These are phyloP conservation scores for Podargus strigoides DNA, from an alignment of 2,797 vertebrate genomes.

Conservation along the genomic window DNA sequence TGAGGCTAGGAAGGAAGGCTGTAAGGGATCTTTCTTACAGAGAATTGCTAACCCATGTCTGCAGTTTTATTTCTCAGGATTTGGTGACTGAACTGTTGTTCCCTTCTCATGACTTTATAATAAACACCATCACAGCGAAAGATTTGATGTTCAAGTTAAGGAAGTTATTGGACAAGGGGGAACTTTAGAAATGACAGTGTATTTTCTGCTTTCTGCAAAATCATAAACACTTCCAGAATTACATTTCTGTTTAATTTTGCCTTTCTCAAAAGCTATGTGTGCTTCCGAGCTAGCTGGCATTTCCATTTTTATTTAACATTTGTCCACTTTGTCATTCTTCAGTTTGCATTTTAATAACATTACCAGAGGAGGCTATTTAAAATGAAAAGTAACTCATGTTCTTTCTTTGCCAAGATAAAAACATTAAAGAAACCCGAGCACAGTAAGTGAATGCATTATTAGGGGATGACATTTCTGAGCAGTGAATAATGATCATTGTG, in stretches of 20 bases:
- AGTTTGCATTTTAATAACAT: conserved; percentile 25
- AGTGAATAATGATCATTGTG: not conserved
- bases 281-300: not conserved
- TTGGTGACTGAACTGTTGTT: not conserved
- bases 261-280: not conserved
- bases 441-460: not conserved
- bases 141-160: not conserved
- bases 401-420: conserved; percentile 1
- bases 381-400: not conserved
- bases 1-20: not conserved
- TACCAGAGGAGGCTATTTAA: not conserved
- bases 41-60: not conserved
- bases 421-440: not conserved
- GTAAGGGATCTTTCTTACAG: not conserved
- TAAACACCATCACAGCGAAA: not conserved
- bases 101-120: not conserved
- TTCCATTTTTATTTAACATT: not conserved
- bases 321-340: not conserved
- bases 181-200: not conserved
- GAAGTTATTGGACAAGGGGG: not conserved
- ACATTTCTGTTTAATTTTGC: not conserved
- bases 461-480: not conserved
- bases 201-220: not conserved
- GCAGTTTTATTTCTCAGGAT: not conserved
- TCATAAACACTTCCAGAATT: not conserved